These are phyloP conservation scores for Etia nguti DNA, from an alignment of 2,113 vertebrate species.

Conservation along the genomic window DNA sequence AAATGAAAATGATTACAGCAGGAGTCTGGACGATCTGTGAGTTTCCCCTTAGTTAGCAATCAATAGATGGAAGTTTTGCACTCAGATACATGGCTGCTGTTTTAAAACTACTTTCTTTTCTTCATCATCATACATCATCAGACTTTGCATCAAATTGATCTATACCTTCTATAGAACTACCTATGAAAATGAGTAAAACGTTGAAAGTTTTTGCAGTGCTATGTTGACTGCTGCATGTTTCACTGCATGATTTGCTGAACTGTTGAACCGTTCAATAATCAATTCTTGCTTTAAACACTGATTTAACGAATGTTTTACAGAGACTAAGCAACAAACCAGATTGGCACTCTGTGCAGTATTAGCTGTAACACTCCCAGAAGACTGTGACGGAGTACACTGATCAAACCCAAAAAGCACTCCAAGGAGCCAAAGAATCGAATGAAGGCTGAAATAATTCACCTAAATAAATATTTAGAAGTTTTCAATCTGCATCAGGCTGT, in stretches of 20 bases:
- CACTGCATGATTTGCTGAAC: background rate
- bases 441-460: background rate
- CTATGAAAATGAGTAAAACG: background rate
- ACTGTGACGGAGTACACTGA: background rate
- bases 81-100: background rate
- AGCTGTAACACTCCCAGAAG: background rate
- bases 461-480: background rate
- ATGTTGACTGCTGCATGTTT: background rate
- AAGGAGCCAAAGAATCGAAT: background rate
- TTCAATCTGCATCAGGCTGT: background rate
- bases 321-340: background rate
- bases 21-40: background rate
- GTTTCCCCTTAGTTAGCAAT: background rate
- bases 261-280: background rate
- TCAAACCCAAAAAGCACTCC: background rate
- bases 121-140: background rate
- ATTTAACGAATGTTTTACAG: background rate
- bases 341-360: background rate
- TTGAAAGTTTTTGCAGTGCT: background rate
- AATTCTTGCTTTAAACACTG: background rate
- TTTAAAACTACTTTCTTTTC: background rate
- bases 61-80: background rate
- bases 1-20: background rate
- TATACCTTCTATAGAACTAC: background rate
- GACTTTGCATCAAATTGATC: background rate